Percentiles rank a stretch among this genome's conserved stretches.
Conservation (phyloP, 2,113 vertebrate species). For the Archocentrus centrarchus region DNA sequence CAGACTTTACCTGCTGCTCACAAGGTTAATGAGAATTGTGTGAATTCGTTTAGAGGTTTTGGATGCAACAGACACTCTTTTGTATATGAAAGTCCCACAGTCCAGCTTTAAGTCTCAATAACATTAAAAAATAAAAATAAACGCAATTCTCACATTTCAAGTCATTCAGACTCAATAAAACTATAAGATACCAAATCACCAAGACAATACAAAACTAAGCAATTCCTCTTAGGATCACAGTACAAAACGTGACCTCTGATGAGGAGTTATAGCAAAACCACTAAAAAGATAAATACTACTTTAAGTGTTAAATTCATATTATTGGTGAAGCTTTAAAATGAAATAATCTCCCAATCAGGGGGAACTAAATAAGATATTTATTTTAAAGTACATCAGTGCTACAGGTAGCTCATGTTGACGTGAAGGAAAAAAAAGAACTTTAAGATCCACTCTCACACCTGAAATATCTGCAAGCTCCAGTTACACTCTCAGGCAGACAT, state of each 20-base stretch:
- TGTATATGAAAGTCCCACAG: neutral
- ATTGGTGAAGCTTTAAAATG: neutral
- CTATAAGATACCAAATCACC: neutral
- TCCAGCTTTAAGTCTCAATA: neutral
- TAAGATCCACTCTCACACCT: neutral
- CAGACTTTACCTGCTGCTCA: neutral
- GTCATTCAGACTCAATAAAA: constrained; percentile 2
- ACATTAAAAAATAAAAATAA: neutral
- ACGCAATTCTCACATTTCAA: constrained; percentile 19
- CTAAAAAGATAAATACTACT: neutral
- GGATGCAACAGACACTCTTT: neutral
- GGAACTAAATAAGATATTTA: neutral
- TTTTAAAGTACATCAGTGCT: constrained; percentile 69
- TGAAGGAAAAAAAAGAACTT: neutral
- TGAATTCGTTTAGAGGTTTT: neutral
- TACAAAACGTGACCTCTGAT: neutral
- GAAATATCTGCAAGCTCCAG: neutral
- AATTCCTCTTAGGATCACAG: neutral
- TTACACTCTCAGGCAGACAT: neutral
- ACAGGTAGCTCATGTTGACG: constrained; percentile 54
- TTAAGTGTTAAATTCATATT: constrained; percentile 15
- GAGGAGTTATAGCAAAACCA: neutral
- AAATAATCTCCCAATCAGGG: neutral
- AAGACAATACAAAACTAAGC: neutral
- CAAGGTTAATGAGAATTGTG: neutral